Percentiles rank a stretch among this genome's conserved stretches.
Evolutionary conservation across 2,888 invertebrate species (phyloP).

Genomic region (Mimachlamys varia): DNA sequence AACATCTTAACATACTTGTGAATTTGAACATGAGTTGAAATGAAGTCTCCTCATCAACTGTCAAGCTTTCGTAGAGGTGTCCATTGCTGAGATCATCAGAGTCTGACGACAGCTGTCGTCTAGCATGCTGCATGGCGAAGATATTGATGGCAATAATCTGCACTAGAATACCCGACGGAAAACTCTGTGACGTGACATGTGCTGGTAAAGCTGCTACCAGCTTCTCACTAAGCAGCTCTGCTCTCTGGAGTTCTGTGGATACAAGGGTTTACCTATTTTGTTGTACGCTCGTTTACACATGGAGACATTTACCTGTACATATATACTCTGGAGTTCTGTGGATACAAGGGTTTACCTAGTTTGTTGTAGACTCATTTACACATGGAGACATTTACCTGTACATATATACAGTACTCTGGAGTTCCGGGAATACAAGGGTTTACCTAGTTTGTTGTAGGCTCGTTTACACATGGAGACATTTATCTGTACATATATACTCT

Average conservation of each 20-base stretch:
- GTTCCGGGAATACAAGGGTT: conserved; percentile 77
- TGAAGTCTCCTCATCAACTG: conserved; percentile 85
- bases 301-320: too few relatives aligned
- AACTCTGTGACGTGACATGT: conserved; percentile 90
- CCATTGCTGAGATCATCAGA: conserved; percentile 48
- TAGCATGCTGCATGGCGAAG: conserved; percentile 84
- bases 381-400: too few relatives aligned
- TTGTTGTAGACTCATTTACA: too few relatives aligned
- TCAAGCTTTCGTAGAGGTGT: conserved; percentile 77
- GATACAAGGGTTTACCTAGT: too few relatives aligned
- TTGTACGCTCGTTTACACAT: too few relatives aligned
- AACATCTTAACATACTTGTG: conserved; percentile 83
- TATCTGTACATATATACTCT: too few relatives aligned
- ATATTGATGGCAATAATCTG: conserved; percentile 91
- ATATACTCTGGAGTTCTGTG: too few relatives aligned
- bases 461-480: too few relatives aligned
- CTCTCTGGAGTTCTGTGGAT: conserved; percentile 84
- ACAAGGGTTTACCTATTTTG: background rate
- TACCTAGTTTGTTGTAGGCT: too few relatives aligned
- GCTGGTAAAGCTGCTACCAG: conserved; percentile 89
- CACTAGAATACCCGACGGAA: conserved; percentile 89
- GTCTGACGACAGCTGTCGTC: conserved; percentile 58
- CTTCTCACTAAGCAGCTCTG: conserved; percentile 85
- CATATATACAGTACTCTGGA: too few relatives aligned
- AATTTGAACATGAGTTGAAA: conserved; percentile 85